Percentiles rank a stretch among this genome's conserved stretches.
phyloP scores from a whole-genome alignment of 64 coral and sea anemone species.

The Platygyra sinensis region DNA sequence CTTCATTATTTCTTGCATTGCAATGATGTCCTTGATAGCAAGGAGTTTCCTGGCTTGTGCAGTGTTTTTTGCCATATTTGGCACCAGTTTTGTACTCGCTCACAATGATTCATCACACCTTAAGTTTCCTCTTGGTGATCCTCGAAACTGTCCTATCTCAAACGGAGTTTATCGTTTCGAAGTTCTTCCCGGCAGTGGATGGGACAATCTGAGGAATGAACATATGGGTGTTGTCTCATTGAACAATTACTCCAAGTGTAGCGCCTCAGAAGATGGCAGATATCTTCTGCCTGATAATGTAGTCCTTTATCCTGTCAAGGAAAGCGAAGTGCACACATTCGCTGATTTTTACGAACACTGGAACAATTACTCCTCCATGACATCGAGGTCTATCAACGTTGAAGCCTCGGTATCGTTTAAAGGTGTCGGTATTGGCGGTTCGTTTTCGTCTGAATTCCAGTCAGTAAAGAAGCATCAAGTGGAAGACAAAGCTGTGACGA shows the following conservation, averaged over 20 bases:
- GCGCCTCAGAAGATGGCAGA: slow-evolving; percentile 81
- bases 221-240: slow-evolving; percentile 77
- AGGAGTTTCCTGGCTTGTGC: neutral
- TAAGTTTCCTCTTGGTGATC: slow-evolving; percentile 71
- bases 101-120: neutral
- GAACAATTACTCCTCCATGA: slow-evolving; percentile 80
- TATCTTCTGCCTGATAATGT: slow-evolving; percentile 80
- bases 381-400: slow-evolving; percentile 70
- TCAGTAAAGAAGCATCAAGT: slow-evolving; percentile 91
- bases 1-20: no score
- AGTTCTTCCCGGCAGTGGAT: slow-evolving; percentile 82
- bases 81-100: neutral
- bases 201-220: slow-evolving; percentile 89
- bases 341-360: slow-evolving; percentile 84
- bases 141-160: slow-evolving; percentile 54
- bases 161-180: slow-evolving; percentile 68
- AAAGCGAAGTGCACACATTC: slow-evolving; percentile 70
- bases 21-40: neutral
- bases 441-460: slow-evolving; percentile 69
- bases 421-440: slow-evolving; percentile 45
- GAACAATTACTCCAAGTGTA: slow-evolving; percentile 82
- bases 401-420: slow-evolving; percentile 34
- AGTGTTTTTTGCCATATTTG: neutral
- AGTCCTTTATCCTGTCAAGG: slow-evolving; percentile 63
- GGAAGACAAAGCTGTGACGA: slow-evolving; percentile 85